Conservation (phyloP, 1,140 invertebrate species). For the Lutraria rhynchaena region DNA sequence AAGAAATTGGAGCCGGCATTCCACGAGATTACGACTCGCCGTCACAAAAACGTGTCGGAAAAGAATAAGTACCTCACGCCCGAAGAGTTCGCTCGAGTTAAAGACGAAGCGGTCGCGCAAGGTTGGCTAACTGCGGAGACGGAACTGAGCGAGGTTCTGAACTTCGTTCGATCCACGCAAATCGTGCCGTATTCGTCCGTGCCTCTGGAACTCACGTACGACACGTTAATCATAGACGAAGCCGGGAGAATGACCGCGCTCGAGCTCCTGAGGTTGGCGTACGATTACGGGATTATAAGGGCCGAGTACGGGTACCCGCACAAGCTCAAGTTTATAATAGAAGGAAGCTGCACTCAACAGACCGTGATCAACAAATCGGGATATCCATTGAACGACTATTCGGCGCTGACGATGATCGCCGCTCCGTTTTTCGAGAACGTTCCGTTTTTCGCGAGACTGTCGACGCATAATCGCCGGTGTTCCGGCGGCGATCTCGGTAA, state of each 20-base stretch:
- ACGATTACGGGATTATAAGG: neutral
- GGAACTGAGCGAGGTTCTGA: neutral
- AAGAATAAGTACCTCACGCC: neutral
- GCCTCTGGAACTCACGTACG: neutral
- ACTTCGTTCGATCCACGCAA: neutral
- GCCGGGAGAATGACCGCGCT: neutral
- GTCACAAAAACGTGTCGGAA: neutral
- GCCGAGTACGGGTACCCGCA: neutral
- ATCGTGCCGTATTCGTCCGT: neutral
- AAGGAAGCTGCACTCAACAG: neutral
- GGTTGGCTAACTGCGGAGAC: neutral
- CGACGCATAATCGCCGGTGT: neutral
- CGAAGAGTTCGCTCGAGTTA: neutral
- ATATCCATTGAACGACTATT: neutral
- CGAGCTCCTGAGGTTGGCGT: neutral
- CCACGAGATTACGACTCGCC: neutral
- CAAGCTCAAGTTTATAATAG: neutral
- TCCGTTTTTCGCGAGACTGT: neutral
- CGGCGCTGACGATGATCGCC: neutral
- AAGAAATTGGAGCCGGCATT: neutral
- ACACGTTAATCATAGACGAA: neutral
- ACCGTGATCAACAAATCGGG: neutral
- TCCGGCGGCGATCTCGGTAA: neutral
- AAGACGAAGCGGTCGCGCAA: neutral
- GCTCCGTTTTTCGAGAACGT: neutral